Conservation (phyloP, 2,888 invertebrate genomes). For the Priocnemis perturbator region DNA sequence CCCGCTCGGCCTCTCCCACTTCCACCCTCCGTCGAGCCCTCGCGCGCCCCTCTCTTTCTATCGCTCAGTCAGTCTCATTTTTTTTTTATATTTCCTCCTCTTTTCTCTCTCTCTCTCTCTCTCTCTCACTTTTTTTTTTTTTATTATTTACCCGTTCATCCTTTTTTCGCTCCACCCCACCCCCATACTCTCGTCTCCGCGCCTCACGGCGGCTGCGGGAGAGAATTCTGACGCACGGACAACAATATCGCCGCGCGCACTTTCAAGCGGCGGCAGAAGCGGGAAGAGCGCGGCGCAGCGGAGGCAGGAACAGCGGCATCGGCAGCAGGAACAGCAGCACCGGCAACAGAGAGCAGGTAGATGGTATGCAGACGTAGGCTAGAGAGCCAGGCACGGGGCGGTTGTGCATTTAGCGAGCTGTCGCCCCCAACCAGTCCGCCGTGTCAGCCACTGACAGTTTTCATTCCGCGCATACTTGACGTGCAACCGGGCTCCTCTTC, state of each 20-base stretch:
- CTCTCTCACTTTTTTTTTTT: slow-evolving; percentile 14
- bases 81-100: slow-evolving; percentile 33
- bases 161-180: slow-evolving; percentile 21
- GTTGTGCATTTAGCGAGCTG: slow-evolving; percentile 68
- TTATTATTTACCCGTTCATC: slow-evolving; percentile 30
- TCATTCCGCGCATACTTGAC: slow-evolving; percentile 66
- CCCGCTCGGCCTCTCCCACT: neutral
- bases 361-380: slow-evolving; percentile 55
- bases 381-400: slow-evolving; percentile 49
- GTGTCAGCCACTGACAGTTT: slow-evolving; percentile 67
- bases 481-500: slow-evolving; percentile 54
- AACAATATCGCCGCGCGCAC: slow-evolving; percentile 48
- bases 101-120: neutral
- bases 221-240: slow-evolving; percentile 52
- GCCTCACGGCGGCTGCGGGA: slow-evolving; percentile 16
- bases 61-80: slow-evolving; percentile 9
- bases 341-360: slow-evolving; percentile 38
- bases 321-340: slow-evolving; percentile 11
- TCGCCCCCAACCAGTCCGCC: slow-evolving; percentile 63
- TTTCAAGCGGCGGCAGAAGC: slow-evolving; percentile 29
- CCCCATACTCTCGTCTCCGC: neutral
- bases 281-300: slow-evolving; percentile 17
- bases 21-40: neutral
- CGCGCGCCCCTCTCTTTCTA: neutral
- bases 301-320: slow-evolving; percentile 20